phyloP scores from a whole-genome alignment of 2,888 invertebrate species.

The Bombylius major region DNA sequence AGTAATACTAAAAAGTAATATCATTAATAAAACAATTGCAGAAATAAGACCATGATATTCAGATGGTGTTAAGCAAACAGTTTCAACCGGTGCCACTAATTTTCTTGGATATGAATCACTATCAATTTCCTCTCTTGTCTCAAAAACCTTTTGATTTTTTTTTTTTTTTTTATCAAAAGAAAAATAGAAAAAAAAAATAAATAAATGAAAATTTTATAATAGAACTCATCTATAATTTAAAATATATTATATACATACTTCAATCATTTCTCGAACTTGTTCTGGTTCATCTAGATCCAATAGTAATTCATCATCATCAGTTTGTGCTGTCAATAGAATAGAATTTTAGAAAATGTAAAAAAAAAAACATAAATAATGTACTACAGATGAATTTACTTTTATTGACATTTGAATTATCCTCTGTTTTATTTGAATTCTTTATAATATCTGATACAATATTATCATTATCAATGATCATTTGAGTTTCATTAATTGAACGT shows the following conservation, averaged over 20 bases:
- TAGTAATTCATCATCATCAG: slow-evolving; percentile 1
- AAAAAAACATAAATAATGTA: no score
- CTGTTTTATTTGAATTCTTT: neutral
- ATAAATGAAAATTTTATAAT: neutral
- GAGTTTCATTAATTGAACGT: slow-evolving; percentile 38
- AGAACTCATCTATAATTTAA: no score
- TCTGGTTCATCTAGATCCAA: slow-evolving; percentile 42
- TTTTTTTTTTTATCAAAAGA: no score
- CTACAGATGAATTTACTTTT: no score
- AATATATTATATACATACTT: slow-evolving; percentile 40
- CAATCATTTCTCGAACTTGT: slow-evolving; percentile 80
- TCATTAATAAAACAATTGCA: slow-evolving; percentile 61
- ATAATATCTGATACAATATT: neutral
- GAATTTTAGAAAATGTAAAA: no score
- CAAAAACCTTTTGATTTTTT: slow-evolving; percentile 51
- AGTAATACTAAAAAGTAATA: slow-evolving; percentile 59
- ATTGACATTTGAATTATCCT: no score
- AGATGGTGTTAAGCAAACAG: slow-evolving; percentile 66
- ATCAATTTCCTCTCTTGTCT: slow-evolving; percentile 59
- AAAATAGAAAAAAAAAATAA: no score
- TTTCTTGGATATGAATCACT: slow-evolving; percentile 49
- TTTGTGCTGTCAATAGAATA: no score
- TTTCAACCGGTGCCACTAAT: slow-evolving; percentile 51
- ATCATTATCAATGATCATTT: slow-evolving; percentile 5
- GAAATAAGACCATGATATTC: slow-evolving; percentile 78